Evolutionary conservation across 2,888 invertebrate genomes (phyloP), one percentile per base, ranked within the genome.

Genomic region (Cenopis cana): DNA sequence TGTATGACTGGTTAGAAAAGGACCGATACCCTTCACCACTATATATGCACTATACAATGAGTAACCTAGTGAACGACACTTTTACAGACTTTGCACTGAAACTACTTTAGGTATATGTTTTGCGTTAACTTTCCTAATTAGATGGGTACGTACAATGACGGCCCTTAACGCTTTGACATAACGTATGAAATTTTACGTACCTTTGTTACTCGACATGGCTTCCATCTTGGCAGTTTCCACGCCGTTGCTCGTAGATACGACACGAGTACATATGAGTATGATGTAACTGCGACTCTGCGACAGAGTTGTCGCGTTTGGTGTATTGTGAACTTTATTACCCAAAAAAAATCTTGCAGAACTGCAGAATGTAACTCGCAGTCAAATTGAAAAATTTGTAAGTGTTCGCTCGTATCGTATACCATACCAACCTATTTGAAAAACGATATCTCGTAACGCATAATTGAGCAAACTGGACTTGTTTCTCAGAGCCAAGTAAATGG

Each of bases 181-280:
- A 46, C 2, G n/a, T 46, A 46, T 46, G 46, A 46, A 46, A 46
- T 14, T 46, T 46, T 18, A 50, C 17, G 17, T 18, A 18, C 18
- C 50, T 50, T n/a, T 50, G 50, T 50, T 50, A 18, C 50, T 50
- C 11, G 50, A n/a, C 46, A 11, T 18, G 18, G 46, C 18, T 18
- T 18, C 50, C 17, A 50, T 50, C 11, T 50, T 50, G 50, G 50
- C 18, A 50, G 50, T 50, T 50, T 50, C 50, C 50, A 50, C 10
- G 17, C 50, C 50, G 50, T 50, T 18, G n/a, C 50, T 18, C 50
- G 50, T 50, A 17, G 2, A 18, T 8, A 18, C 10, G 9, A 0
- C 18, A 50, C 18, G 50, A 18, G 49, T 50, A 50, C 50, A 50
- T 10, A 18, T 6, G 17, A 50, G 50, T 18, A 50, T 50, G 18